Evolutionary conservation across 35 echinoderm and acorn worm species (phyloP), one percentile per base, ranked within the genome.

Genomic region (Amphiura filiformis): DNA sequence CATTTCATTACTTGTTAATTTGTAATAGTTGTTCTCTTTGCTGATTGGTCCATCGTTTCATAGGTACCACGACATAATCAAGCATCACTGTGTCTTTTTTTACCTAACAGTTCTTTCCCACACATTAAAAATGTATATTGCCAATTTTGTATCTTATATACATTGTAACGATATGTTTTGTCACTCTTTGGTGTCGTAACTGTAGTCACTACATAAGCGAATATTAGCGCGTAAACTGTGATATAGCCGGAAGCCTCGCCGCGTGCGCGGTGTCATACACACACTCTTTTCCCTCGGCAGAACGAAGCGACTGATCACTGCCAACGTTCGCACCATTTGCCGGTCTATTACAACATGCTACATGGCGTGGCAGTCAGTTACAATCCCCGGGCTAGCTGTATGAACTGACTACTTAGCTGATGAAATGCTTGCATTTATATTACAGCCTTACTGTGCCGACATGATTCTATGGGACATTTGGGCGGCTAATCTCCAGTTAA

Each of bases 301-400:
- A 70, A n/a, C 1, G 17, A 70, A 30, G 61, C 61, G 61, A 23
- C 61, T 70, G 61, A 2, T 70, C 61, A 70, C 26, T 70, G 61
- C 61, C 61, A 70, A 70, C 61, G 61, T 70, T 70, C 61, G 61
- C 61, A 70, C 61, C 28, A 70, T 70, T 26, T 70, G 28, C 61
- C 28, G 61, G 61, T 47, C 41, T 47, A 47, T 47, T 47, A 17
- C 61, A 70, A n/a, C 26, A 70, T 70, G 15, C 7, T 30, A 17
- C 17, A 11, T 30, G 61, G 15, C 61, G 61, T 70, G 61, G 17
- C 61, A 70, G 26, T 5, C 61, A 70, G 61, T 70, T 15, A 13
- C 61, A 18, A 13, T 70, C 61, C 61, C 61, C 61, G 61, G 61
- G 61, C 61, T 70, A 70, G 61, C 61, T 70, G 61, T 15, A n/a